Base-by-base conservation (phyloP, 2,113 vertebrate species). In the Pipa parva region DNA sequence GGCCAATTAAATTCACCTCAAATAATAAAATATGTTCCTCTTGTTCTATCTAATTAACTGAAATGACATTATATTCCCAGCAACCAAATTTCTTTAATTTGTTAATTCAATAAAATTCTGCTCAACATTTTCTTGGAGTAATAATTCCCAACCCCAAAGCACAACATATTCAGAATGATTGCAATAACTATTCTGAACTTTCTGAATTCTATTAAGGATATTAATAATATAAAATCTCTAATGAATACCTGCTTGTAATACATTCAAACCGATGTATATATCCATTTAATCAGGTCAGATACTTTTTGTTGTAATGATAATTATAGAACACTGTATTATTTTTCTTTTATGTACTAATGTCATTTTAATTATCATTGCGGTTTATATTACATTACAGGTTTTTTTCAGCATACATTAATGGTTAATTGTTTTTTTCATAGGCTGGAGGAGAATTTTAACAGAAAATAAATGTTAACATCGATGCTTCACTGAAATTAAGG, bases 21-120 rank as follows among this genome's bases (percentile, higher is more conserved):
- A 18, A 26, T 63, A 36, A 63, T 63, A 36, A 37, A 50, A 6
- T 24, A 63, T 11, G 28, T 62, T 20, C 31, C 46, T 17, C 45
- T 51, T 63, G 61, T 48, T 27, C 25, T 26, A 52, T 52, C 8
- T 54, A 52, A 63, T 63, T 63, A 33, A 27, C 49, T 27, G 22
- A 52, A 63, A 48, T 63, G 31, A 22, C 18, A 52, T 54, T 33
- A 63, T 52, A 63, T 64, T 64, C 63, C 51, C 36, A 64, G 33
- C n/a, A 55, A 56, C 45, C n/a, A 56, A 20, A 29, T 56, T 55
- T 45, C 50, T 56, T 56, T 54, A 42, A 64, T 55, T 55, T 55
- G 63, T 45, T 45, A 56, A 55, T 64, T 24, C 42, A 45, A 56
- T 56, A 55, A 64, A 64, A 45, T 63, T 54, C 54, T 52, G 18